Percentiles rank a stretch among this genome's conserved stretches.
phyloP scores from a whole-genome alignment of 2,888 invertebrate species.

The Torymus aiolomorphi region DNA sequence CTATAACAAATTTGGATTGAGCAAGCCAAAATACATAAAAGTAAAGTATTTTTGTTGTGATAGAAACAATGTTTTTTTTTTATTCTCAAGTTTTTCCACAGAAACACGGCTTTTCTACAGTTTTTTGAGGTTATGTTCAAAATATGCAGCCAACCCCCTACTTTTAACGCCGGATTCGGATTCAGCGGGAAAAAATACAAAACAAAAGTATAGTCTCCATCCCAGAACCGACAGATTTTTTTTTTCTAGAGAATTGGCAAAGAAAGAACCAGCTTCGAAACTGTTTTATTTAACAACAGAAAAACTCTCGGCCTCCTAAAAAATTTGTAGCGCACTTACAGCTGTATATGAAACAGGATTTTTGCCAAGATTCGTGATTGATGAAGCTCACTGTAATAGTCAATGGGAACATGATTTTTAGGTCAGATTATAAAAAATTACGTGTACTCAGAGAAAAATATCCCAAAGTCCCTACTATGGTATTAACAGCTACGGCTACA shows the following conservation, averaged over 20 bases:
- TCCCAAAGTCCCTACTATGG: conserved; percentile 87
- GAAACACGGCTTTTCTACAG: too few relatives aligned
- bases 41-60: too few relatives aligned
- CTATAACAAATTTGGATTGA: too few relatives aligned
- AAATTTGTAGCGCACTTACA: conserved; percentile 82
- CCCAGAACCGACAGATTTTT: too few relatives aligned
- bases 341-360: conserved; percentile 84
- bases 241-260: conserved; percentile 86
- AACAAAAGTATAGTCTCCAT: too few relatives aligned
- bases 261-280: conserved; percentile 85
- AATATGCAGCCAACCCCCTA: too few relatives aligned
- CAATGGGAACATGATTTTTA: conserved; percentile 99
- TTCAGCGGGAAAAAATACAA: too few relatives aligned
- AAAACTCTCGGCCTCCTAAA: conserved; percentile 90
- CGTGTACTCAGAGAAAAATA: conserved; percentile 83
- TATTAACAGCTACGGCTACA: conserved; percentile 97
- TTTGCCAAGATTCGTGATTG: conserved; percentile 93
- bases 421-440: conserved; percentile 92
- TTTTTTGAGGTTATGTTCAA: too few relatives aligned
- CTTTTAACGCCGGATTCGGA: too few relatives aligned
- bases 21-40: too few relatives aligned
- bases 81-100: too few relatives aligned
- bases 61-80: too few relatives aligned
- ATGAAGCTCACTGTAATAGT: conserved; percentile 98
- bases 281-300: conserved; percentile 98